Conservation (phyloP, 2,113 vertebrate genomes). For the Indicator indicator region DNA sequence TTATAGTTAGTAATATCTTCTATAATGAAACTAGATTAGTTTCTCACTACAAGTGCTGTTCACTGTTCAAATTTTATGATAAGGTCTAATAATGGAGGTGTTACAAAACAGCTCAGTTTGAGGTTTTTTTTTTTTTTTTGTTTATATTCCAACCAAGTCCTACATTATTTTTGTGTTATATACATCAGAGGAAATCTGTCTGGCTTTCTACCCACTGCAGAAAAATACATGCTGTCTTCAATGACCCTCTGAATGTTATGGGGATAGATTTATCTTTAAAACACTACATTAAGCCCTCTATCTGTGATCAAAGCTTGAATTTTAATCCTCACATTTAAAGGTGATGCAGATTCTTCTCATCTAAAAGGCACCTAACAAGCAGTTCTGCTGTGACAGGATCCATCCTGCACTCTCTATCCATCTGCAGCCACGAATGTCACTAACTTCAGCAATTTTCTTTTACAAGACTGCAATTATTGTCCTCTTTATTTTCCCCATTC, state of each 20-base stretch:
- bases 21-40: slow-evolving; percentile 12
- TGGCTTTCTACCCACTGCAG: not conserved
- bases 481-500: not conserved
- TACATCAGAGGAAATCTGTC: not conserved
- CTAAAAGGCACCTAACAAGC: not conserved
- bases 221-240: not conserved
- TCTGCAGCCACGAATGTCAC: not conserved
- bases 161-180: not conserved
- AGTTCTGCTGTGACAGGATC: not conserved
- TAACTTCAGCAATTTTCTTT: not conserved
- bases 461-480: not conserved
- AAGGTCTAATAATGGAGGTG: not conserved
- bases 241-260: not conserved
- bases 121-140: not conserved
- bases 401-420: not conserved
- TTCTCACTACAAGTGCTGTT: slow-evolving; percentile 10
- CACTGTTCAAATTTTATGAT: not conserved
- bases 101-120: not conserved
- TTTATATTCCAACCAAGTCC: not conserved
- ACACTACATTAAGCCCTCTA: not conserved
- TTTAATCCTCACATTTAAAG: not conserved
- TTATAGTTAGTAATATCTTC: slow-evolving; percentile 26
- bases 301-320: not conserved
- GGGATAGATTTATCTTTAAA: not conserved
- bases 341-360: not conserved